Conservation (phyloP, 2,113 vertebrate genomes). For the Greenwoodochromis staneri region DNA sequence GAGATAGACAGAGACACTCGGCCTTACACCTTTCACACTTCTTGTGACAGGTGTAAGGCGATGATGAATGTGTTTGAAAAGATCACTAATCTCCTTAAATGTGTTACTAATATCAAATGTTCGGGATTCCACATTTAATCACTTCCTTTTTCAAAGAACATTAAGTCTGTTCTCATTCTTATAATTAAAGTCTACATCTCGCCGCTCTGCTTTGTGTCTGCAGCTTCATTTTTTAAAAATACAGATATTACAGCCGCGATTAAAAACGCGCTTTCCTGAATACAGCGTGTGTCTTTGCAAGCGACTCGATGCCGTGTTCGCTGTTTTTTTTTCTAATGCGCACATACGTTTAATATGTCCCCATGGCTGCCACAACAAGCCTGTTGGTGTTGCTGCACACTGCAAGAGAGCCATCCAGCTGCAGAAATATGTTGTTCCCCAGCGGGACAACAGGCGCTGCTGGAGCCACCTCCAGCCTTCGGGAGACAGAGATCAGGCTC, state of each 20-base stretch:
- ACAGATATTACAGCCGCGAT: not conserved
- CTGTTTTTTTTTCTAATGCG: not conserved
- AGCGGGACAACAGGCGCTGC: slow-evolving; percentile 61
- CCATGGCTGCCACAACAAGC: not conserved
- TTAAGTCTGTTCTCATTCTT: not conserved
- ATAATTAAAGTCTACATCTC: not conserved
- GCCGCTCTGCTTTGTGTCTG: not conserved
- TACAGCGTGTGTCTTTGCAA: not conserved
- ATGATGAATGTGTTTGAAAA: not conserved
- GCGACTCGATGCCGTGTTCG: not conserved
- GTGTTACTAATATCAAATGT: not conserved
- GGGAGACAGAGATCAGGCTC: slow-evolving; percentile 51
- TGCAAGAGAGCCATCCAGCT: slow-evolving; percentile 46
- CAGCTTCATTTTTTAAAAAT: not conserved
- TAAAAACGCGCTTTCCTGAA: not conserved
- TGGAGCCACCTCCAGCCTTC: slow-evolving; percentile 50
- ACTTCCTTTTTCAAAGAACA: not conserved
- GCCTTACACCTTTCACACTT: not conserved
- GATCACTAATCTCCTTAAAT: not conserved
- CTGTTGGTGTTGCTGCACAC: slow-evolving; percentile 10
- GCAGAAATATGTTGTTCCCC: slow-evolving; percentile 40
- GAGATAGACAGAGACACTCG: not conserved
- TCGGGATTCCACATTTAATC: not conserved
- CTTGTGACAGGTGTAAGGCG: not conserved
- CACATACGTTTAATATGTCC: slow-evolving; percentile 19